These are phyloP conservation scores for Mesitornis unicolor DNA, from an alignment of 2,113 vertebrate species.

Conservation along the genomic window DNA sequence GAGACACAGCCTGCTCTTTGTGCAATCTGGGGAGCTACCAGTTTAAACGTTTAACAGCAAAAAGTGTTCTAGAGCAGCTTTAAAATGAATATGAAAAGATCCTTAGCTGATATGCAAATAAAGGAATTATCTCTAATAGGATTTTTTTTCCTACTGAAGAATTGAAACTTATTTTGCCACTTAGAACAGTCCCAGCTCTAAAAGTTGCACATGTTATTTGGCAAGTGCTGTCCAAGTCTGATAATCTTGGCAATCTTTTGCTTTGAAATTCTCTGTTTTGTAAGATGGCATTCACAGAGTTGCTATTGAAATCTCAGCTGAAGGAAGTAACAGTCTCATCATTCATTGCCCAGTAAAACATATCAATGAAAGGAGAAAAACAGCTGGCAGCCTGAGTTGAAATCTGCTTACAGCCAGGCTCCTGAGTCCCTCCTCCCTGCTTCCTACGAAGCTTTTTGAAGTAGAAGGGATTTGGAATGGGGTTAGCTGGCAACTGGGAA, in stretches of 20 bases:
- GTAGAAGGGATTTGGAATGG: not conserved
- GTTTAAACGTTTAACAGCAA: not conserved
- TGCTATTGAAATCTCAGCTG: conserved; percentile 16
- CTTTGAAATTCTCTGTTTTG: not conserved
- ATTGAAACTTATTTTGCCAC: not conserved
- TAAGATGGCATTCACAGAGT: conserved; percentile 3
- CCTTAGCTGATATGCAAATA: not conserved
- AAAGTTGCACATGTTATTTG: not conserved
- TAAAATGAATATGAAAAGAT: not conserved
- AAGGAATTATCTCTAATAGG: not conserved
- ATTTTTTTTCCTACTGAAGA: not conserved
- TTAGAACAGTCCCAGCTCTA: not conserved
- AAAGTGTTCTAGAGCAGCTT: not conserved
- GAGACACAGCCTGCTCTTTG: not conserved
- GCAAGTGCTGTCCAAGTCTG: not conserved
- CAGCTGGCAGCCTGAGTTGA: not conserved
- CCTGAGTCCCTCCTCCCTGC: not conserved
- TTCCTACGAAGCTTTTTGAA: not conserved
- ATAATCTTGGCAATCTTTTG: not conserved
- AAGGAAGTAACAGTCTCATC: conserved; percentile 1
- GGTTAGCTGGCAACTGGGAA: not conserved
- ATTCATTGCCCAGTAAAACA: not conserved
- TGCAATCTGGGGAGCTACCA: not conserved
- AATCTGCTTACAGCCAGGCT: not conserved
- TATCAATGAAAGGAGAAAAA: conserved; percentile 1